Percentiles rank a stretch among this genome's conserved stretches.
These are phyloP conservation scores for Eurystomus glaucurus DNA, from an alignment of 2,797 vertebrate genomes.

Conservation along the genomic window DNA sequence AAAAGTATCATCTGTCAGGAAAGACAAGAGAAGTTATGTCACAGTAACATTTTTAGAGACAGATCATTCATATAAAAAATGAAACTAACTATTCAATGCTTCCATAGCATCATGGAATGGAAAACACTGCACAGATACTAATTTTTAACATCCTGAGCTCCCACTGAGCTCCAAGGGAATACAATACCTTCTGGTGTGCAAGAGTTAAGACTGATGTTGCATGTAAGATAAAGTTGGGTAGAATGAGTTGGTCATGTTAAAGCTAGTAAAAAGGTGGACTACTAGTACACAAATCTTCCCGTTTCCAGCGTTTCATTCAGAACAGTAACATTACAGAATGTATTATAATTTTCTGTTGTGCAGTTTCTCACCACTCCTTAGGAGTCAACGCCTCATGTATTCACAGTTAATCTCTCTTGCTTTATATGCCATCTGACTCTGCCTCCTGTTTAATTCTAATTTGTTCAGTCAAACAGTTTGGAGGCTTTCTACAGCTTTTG, in stretches of 20 bases:
- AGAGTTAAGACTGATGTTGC: background rate
- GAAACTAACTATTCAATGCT: background rate
- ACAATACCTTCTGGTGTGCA: background rate
- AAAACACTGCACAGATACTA: background rate
- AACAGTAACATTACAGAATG: background rate
- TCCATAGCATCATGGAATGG: background rate
- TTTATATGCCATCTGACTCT: background rate
- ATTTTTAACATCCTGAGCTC: background rate
- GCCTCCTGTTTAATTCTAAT: background rate
- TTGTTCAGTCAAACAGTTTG: background rate
- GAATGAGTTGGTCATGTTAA: background rate
- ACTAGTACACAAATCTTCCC: background rate
- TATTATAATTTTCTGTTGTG: background rate
- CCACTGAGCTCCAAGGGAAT: background rate
- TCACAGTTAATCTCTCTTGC: background rate
- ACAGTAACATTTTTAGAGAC: conserved; percentile 8
- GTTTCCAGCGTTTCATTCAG: background rate
- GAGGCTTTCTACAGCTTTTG: background rate
- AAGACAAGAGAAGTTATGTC: conserved; percentile 52
- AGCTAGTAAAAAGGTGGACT: background rate
- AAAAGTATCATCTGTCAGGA: conserved; percentile 96
- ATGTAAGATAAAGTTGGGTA: background rate
- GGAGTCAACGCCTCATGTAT: background rate
- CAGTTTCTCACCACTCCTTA: background rate
- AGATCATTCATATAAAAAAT: background rate